A percentile compares a stretch with the other conserved stretches of the same genome.
Evolutionary conservation across 2,888 invertebrate species (phyloP).

Genomic region (Subacronicta megacephala): DNA sequence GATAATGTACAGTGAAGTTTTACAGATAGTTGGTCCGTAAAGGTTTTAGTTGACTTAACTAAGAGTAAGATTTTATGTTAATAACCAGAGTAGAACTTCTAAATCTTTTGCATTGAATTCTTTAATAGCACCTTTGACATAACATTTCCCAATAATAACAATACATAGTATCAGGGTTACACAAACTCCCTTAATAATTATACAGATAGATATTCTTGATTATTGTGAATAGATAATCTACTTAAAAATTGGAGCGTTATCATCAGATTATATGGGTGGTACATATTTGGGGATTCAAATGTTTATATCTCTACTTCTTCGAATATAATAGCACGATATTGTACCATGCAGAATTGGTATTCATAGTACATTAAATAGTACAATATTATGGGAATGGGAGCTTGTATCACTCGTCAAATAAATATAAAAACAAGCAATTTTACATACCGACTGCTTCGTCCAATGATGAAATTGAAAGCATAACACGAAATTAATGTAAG

Average conservation of each 20-base stretch:
- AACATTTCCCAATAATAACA: constrained; percentile 60
- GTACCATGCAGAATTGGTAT: constrained; percentile 67
- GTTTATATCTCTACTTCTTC: constrained; percentile 29
- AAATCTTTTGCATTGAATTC: too few relatives aligned
- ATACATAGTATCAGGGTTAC: constrained; percentile 60
- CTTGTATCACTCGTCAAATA: constrained; percentile 68
- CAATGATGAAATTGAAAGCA: constrained; percentile 82
- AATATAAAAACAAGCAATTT: constrained; percentile 65
- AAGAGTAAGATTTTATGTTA: too few relatives aligned
- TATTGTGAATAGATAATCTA: constrained; percentile 18
- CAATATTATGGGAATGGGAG: constrained; percentile 57
- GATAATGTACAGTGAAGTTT: constrained; percentile 1
- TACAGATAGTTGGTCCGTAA: background rate
- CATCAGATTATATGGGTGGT: constrained; percentile 27
- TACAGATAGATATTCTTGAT: constrained; percentile 12
- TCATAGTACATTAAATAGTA: constrained; percentile 48
- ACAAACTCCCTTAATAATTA: constrained; percentile 67
- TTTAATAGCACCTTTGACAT: constrained; percentile 51
- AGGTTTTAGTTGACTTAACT: too few relatives aligned
- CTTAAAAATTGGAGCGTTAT: constrained; percentile 20
- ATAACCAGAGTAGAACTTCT: too few relatives aligned
- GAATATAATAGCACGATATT: constrained; percentile 37
- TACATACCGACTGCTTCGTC: constrained; percentile 88
- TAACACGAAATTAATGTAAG: constrained; percentile 77
- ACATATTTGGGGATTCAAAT: constrained; percentile 18